Base-by-base conservation (phyloP, 1,140 invertebrate genomes). In the Ruditapes philippinarum region DNA sequence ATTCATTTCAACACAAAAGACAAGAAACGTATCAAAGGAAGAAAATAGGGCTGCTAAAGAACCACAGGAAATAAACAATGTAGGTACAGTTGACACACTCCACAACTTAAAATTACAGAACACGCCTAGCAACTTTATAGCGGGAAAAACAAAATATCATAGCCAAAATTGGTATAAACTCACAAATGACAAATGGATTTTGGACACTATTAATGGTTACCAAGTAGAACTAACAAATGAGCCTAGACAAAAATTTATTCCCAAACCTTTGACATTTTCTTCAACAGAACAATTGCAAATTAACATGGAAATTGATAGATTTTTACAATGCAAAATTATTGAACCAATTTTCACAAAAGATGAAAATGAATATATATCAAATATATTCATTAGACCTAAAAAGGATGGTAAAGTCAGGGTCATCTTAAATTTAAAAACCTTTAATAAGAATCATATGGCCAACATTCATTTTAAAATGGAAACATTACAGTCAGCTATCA, bases 381-480 rank as follows among this genome's bases (percentile, higher is more conserved):
- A 84, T 54, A 86, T 91, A 38, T 89, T 89, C 45, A 82, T 85
- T 38, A 68, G 76, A 38, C 60, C 73, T 33, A 89, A 91, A 62
- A 86, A 82, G 78, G 78, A 87, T 87, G 90, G 90, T 12, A 42
- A 28, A 54, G n/a, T 54, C 42, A n/a, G 79, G 62, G n/a, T 91
- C 12, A 91, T 88, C 51, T 68, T 88, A 42, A 87, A 91, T 84
- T 45, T 91, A 14, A 90, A 89, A 81, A 12, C 70, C 25, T 60
- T 91, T 25, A 91, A 90, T 74, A 54, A 87, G 9, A 19, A 42
- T 7, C 3, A 78, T 62, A 42, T 90, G 22, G 33, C 68, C 9
- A 88, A 88, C 17, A 65, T 65, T 9, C 89, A 91, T 76, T 91
- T 90, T 60, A 91, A 91, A 74, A 89, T 90, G 89, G 85, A 89